Conservation (phyloP, 30 jellyfish, hydroid and myxozoan genomes). For the Calvadosia cruxmelitensis region DNA sequence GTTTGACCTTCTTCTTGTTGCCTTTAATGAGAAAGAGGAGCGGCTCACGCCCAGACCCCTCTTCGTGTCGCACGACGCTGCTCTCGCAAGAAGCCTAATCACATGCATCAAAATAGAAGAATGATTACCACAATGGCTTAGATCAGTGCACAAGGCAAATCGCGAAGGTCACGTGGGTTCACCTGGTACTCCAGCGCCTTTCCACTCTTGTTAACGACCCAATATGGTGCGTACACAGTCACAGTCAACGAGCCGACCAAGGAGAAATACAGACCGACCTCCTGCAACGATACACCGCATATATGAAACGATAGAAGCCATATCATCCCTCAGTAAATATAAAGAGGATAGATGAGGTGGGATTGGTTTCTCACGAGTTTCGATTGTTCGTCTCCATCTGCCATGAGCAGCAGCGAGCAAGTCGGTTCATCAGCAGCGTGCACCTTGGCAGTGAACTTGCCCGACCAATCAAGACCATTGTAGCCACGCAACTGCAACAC, state of each 20-base stretch:
- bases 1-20: constrained; percentile 62
- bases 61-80: not conserved
- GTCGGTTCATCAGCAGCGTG: not conserved
- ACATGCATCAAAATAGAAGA: too few species aligned
- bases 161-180: too few species aligned
- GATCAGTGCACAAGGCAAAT: too few species aligned
- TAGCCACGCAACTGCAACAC: constrained; percentile 26
- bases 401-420: too few species aligned
- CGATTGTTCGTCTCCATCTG: too few species aligned
- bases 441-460: constrained; percentile 20
- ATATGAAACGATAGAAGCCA: too few species aligned
- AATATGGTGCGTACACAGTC: constrained; percentile 74
- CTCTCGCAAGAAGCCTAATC: not conserved
- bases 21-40: constrained; percentile 22
- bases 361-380: too few species aligned
- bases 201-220: constrained; percentile 89
- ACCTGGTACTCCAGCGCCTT: constrained; percentile 64
- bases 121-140: too few species aligned
- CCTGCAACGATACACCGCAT: not conserved
- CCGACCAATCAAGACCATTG: constrained; percentile 54
- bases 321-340: too few species aligned
- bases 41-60: not conserved
- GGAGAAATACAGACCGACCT: constrained; percentile 35
- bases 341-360: too few species aligned
- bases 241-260: constrained; percentile 44